phyloP scores from a whole-genome alignment of 2,113 vertebrate genomes.

The Gymnobelideus leadbeateri region DNA sequence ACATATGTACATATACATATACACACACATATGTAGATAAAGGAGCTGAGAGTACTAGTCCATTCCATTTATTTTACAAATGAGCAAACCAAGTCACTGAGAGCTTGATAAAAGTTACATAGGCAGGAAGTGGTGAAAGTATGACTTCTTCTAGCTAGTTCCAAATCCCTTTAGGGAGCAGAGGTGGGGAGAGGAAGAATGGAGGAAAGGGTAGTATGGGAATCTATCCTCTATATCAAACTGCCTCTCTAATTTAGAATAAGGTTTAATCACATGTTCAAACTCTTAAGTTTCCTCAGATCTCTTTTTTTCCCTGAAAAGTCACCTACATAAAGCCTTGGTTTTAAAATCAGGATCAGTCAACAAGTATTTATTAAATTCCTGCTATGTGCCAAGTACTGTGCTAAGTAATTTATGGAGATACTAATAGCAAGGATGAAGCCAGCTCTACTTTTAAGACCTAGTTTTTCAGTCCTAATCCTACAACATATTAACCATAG shows the following conservation, averaged over 20 bases:
- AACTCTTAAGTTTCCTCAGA: background rate
- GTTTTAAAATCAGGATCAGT: background rate
- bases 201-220: background rate
- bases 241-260: background rate
- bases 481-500: background rate
- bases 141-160: background rate
- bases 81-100: background rate
- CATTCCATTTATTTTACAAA: background rate
- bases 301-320: background rate
- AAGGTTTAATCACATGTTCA: background rate
- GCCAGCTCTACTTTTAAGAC: background rate
- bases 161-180: background rate
- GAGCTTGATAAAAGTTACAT: background rate
- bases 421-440: background rate
- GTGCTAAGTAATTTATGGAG: background rate
- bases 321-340: background rate
- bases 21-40: too few relatives aligned
- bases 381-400: background rate
- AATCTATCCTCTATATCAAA: background rate
- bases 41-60: background rate
- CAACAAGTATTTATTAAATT: background rate
- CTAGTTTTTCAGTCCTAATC: background rate
- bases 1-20: too few relatives aligned
- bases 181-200: background rate
- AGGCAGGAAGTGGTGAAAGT: background rate